A percentile compares a stretch with the other conserved stretches of the same genome.
phyloP scores from a whole-genome alignment of 1,140 invertebrate genomes.

The Akabosia matsudoensis region DNA sequence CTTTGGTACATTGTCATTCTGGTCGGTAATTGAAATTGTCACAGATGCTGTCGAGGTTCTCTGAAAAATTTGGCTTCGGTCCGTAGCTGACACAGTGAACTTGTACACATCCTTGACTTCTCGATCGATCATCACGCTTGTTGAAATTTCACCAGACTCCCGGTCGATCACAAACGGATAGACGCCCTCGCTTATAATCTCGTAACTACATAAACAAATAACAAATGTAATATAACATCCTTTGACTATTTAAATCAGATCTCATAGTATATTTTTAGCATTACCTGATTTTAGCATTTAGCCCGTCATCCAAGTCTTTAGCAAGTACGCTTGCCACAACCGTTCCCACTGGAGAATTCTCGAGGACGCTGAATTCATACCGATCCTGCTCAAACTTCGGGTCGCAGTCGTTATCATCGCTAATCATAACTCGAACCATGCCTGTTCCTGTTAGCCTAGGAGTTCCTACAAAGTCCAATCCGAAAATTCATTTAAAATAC shows the following conservation, averaged over 20 bases:
- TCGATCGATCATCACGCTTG: constrained; percentile 68
- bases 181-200: not conserved
- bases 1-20: constrained; percentile 81
- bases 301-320: constrained; percentile 73
- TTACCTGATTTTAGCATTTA: constrained; percentile 77
- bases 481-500: not conserved
- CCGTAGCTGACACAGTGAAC: constrained; percentile 77
- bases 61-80: constrained; percentile 77
- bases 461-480: constrained; percentile 62
- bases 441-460: constrained; percentile 84
- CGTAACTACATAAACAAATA: not conserved
- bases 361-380: constrained; percentile 70
- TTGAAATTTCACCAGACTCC: constrained; percentile 70
- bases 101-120: constrained; percentile 73
- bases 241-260: not conserved
- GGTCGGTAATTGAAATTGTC: constrained; percentile 72
- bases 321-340: constrained; percentile 69
- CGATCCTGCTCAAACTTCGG: constrained; percentile 66
- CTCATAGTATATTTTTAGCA: constrained; percentile 24
- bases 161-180: constrained; percentile 66
- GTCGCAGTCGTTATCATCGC: constrained; percentile 82
- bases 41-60: constrained; percentile 73
- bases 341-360: constrained; percentile 71
- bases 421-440: constrained; percentile 78
- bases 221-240: not conserved